Conservation (phyloP, 2,888 invertebrate genomes). For the Zhengitettix transpicula region DNA sequence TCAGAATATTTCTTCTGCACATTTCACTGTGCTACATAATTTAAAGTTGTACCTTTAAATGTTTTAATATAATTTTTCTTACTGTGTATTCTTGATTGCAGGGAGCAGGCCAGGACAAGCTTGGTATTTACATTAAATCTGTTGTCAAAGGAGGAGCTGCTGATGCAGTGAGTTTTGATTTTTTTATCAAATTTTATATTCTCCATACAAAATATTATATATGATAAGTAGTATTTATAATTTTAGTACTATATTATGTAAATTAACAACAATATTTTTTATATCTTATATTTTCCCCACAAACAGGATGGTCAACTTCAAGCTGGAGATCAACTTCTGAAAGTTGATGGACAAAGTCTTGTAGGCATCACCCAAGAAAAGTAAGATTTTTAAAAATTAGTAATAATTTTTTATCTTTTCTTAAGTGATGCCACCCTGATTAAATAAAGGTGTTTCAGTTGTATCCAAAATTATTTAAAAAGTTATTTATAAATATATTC, state of each 20-base stretch:
- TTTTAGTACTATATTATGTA: too few species aligned
- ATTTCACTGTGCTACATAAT: too few species aligned
- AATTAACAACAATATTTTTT: too few species aligned
- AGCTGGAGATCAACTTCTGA: conserved; percentile 91
- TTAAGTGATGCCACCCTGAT: background rate
- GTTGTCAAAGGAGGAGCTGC: conserved; percentile 90
- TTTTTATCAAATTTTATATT: too few species aligned
- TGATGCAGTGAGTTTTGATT: conserved; percentile 39
- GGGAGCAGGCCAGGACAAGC: conserved; percentile 61
- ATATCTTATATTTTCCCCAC: too few species aligned
- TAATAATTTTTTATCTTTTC: conserved; percentile 1
- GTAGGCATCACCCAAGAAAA: conserved; percentile 58
- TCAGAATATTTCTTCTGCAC: too few species aligned
- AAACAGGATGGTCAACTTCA: conserved; percentile 75
- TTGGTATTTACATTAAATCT: conserved; percentile 97
- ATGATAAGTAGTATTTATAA: too few species aligned
- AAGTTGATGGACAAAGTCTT: conserved; percentile 91
- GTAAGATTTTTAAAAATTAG: conserved; percentile 23
- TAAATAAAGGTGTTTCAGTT: too few species aligned
- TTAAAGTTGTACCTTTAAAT: too few species aligned
- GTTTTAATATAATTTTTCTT: too few species aligned
- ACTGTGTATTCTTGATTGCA: conserved; percentile 21
- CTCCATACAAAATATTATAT: too few species aligned
- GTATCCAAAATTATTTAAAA: too few species aligned
- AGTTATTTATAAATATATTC: background rate